A percentile compares a stretch with the other conserved stretches of the same genome.
Evolutionary conservation across 2,888 invertebrate genomes (phyloP).

Genomic region (Serripes groenlandicus): DNA sequence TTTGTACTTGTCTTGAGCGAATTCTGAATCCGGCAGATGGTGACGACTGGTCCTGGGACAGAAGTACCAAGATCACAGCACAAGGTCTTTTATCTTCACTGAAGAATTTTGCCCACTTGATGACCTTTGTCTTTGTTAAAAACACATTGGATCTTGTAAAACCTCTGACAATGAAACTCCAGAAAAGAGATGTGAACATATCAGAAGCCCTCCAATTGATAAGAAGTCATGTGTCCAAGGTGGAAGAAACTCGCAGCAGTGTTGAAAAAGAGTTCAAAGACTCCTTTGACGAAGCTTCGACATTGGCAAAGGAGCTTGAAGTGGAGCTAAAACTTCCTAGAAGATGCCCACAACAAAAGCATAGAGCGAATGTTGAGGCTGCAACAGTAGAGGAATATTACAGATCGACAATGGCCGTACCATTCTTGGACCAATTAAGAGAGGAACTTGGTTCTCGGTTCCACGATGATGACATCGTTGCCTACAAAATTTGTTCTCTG

Average conservation of each 20-base stretch:
- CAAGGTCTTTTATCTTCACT: conserved; percentile 10
- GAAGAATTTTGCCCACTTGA: neutral
- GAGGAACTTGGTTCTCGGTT: too few species aligned
- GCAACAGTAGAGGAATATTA: neutral
- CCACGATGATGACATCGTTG: too few species aligned
- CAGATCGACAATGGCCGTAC: neutral
- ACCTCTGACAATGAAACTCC: conserved; percentile 14
- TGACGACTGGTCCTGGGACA: conserved; percentile 6
- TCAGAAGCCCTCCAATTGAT: neutral
- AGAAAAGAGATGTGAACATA: neutral
- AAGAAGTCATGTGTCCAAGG: neutral
- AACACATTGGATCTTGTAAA: neutral
- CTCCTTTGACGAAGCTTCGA: neutral
- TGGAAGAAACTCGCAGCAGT: neutral
- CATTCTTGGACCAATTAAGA: neutral
- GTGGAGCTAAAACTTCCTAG: neutral
- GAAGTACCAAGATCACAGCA: neutral
- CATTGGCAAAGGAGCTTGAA: neutral
- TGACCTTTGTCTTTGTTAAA: neutral
- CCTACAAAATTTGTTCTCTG: too few species aligned
- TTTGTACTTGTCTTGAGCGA: neutral
- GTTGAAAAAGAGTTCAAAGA: neutral
- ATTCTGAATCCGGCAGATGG: neutral
- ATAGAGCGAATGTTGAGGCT: neutral
- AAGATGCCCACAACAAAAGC: neutral